phyloP scores from a whole-genome alignment of 2,888 invertebrate genomes.

The Tiliacea citrago region DNA sequence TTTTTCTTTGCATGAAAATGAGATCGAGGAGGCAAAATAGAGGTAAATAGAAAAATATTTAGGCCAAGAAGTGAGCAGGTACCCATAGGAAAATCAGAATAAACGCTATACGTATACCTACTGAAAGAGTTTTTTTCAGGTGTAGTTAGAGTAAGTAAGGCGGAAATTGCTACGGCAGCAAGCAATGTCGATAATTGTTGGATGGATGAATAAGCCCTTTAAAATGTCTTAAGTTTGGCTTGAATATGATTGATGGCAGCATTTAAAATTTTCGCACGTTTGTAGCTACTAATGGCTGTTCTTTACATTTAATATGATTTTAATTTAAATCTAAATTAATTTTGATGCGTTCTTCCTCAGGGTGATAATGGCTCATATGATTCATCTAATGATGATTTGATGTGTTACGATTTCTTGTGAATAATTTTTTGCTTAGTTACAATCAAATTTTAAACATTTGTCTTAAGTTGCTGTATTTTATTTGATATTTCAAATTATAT shows the following conservation, averaged over 20 bases:
- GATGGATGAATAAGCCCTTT: slow-evolving; percentile 22
- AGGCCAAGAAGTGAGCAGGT: neutral
- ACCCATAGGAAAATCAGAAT: neutral
- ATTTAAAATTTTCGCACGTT: slow-evolving; percentile 48
- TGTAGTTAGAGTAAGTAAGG: neutral
- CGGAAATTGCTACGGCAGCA: neutral
- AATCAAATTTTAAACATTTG: neutral
- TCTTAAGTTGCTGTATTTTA: neutral
- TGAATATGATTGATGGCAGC: slow-evolving; percentile 51
- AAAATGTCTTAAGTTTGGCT: slow-evolving; percentile 14
- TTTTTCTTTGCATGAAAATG: slow-evolving; percentile 1
- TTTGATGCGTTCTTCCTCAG: slow-evolving; percentile 32
- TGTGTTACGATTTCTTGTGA: slow-evolving; percentile 45
- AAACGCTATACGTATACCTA: neutral
- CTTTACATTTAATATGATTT: slow-evolving; percentile 49
- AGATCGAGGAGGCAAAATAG: neutral
- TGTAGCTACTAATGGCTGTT: slow-evolving; percentile 25
- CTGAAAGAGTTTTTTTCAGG: neutral
- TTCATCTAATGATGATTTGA: slow-evolving; percentile 68
- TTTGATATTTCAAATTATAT: neutral
- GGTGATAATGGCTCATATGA: slow-evolving; percentile 55
- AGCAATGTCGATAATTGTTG: neutral
- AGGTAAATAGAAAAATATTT: neutral
- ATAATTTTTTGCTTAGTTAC: slow-evolving; percentile 13
- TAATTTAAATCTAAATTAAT: slow-evolving; percentile 58